These are phyloP conservation scores for Muscicapa adusta DNA, from an alignment of 2,113 vertebrate species.

Conservation along the genomic window DNA sequence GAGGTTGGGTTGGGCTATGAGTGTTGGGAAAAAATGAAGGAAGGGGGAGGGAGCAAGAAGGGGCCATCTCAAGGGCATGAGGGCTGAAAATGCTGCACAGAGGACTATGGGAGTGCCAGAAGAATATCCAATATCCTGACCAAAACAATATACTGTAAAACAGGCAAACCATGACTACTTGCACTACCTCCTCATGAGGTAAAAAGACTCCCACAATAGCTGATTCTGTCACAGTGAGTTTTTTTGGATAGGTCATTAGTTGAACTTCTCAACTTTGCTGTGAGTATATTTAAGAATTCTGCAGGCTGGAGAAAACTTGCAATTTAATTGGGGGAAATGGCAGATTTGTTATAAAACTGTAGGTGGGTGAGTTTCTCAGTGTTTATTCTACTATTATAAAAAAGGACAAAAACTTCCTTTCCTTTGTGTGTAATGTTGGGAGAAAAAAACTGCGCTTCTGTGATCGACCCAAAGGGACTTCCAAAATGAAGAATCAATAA, in stretches of 20 bases:
- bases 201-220: neutral
- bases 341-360: neutral
- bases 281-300: neutral
- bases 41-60: neutral
- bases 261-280: neutral
- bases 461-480: neutral
- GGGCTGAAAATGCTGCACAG: neutral
- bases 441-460: accelerated
- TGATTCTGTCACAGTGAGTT: neutral
- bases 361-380: neutral
- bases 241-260: neutral
- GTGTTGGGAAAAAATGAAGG: neutral
- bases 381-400: neutral
- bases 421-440: neutral
- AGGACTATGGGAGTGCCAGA: neutral
- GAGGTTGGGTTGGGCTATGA: neutral
- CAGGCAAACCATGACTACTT: neutral
- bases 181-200: neutral
- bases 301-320: neutral
- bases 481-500: neutral
- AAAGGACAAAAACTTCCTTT: neutral
- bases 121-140: neutral
- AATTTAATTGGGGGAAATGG: neutral
- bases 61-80: neutral
- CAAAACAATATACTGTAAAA: neutral